A percentile compares a stretch with the other conserved stretches of the same genome.
Evolutionary conservation across 2,113 vertebrate genomes (phyloP).

Genomic region (Meleagris gallopavo): DNA sequence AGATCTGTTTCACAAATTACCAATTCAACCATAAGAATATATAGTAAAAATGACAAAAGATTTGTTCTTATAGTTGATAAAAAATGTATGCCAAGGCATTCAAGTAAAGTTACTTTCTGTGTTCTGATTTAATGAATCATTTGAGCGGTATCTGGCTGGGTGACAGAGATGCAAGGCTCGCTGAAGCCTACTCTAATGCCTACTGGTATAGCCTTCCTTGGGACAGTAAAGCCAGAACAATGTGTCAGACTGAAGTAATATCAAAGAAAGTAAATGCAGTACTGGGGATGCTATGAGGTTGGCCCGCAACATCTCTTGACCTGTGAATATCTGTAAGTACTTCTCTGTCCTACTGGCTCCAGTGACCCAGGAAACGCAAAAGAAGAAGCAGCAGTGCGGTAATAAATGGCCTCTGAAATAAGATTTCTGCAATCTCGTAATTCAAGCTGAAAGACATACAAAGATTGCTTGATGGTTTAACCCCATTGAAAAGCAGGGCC

Average conservation of each 20-base stretch:
- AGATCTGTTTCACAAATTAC: constrained; percentile 95
- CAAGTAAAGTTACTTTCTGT: constrained; percentile 99
- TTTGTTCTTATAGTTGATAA: constrained; percentile 95
- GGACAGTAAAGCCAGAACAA: constrained; percentile 84
- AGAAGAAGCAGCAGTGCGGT: constrained; percentile 41
- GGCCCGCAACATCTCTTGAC: constrained; percentile 71
- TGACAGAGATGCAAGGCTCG: constrained; percentile 87
- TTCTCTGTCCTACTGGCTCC: constrained; percentile 79
- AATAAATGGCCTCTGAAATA: constrained; percentile 64
- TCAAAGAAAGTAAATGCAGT: constrained; percentile 81
- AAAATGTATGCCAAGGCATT: constrained; percentile 96
- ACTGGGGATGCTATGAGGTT: constrained; percentile 61
- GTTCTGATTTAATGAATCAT: constrained; percentile 99
- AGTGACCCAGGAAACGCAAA: constrained; percentile 69
- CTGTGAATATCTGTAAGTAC: constrained; percentile 78
- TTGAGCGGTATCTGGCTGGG: constrained; percentile 84
- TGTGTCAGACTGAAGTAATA: constrained; percentile 91
- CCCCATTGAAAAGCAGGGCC: constrained; percentile 26
- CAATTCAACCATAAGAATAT: constrained; percentile 82
- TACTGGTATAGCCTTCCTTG: constrained; percentile 79
- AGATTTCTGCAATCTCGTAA: constrained; percentile 62
- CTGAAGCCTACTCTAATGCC: constrained; percentile 92
- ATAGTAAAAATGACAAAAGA: constrained; percentile 93
- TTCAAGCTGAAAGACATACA: constrained; percentile 69
- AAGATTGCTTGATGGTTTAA: constrained; percentile 63